Percentiles rank a stretch among this genome's conserved stretches.
Conservation (phyloP, 1,140 invertebrate genomes). For the Zaprionus kolodkinae region DNA sequence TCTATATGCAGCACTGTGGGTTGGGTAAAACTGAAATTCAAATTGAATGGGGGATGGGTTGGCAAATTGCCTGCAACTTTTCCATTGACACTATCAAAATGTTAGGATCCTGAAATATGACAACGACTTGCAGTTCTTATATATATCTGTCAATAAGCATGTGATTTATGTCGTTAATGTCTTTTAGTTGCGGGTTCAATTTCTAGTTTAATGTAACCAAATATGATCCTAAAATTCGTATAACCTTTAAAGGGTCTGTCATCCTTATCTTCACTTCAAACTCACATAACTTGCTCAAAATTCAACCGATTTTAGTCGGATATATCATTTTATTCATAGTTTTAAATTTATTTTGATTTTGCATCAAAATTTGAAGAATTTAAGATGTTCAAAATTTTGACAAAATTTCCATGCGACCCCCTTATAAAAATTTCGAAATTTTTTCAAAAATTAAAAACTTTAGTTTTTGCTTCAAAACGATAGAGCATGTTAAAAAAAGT, state of each 20-base stretch:
- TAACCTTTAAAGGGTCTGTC: background rate
- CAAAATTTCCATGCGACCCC: too few species aligned
- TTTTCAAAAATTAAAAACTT: too few species aligned
- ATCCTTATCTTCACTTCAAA: background rate
- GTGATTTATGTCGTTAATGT: background rate
- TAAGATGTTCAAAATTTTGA: background rate
- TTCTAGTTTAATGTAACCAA: too few species aligned
- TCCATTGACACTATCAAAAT: background rate
- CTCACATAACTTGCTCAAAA: background rate
- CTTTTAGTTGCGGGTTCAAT: background rate
- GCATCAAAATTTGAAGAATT: background rate
- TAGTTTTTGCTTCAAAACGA: too few species aligned
- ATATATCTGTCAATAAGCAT: background rate
- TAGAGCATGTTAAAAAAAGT: too few species aligned
- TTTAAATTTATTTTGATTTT: background rate
- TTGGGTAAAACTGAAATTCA: background rate
- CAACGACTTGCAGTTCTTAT: background rate
- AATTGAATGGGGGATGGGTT: slow-evolving; percentile 12
- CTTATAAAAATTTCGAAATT: background rate
- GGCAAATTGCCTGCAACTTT: background rate
- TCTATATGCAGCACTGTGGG: background rate
- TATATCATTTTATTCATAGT: background rate
- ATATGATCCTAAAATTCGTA: too few species aligned
- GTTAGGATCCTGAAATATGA: background rate
- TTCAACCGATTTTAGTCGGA: background rate